phyloP scores from a whole-genome alignment of 2,113 vertebrate species.

The Melospiza melodia region DNA sequence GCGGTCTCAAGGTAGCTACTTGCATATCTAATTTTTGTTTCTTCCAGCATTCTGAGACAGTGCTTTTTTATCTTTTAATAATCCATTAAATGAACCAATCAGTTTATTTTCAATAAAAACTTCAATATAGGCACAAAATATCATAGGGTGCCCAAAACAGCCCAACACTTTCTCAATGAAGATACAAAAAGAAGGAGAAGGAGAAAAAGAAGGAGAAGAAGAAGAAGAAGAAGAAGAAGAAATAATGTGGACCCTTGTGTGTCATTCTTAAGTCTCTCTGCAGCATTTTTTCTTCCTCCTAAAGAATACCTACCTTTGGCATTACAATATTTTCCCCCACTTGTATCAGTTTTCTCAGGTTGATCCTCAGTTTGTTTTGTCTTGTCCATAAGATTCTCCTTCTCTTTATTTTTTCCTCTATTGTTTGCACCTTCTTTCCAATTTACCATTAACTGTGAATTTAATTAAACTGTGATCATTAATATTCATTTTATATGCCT shows the following conservation, averaged over 20 bases:
- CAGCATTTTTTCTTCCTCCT: not conserved
- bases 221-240: not conserved
- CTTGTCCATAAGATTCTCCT: not conserved
- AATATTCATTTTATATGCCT: constrained; percentile 41
- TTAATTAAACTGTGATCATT: constrained; percentile 54
- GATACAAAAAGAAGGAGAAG: not conserved
- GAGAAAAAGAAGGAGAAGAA: not conserved
- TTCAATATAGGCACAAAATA: not conserved
- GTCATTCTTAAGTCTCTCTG: not conserved
- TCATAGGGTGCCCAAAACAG: not conserved
- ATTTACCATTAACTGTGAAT: constrained; percentile 34
- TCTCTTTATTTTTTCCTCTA: not conserved
- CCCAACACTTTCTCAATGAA: not conserved
- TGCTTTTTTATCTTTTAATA: not conserved
- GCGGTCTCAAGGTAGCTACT: not conserved
- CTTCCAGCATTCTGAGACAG: not conserved
- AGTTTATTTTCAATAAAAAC: not conserved
- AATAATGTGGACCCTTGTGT: not conserved
- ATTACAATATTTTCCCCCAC: not conserved
- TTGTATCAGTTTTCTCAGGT: not conserved
- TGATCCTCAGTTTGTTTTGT: not conserved
- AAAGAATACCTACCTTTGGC: not conserved
- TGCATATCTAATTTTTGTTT: not conserved
- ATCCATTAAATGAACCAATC: not conserved
- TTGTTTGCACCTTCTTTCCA: constrained; percentile 15